phyloP scores from a whole-genome alignment of 2,797 vertebrate species.

The Heterohyrax brucei region DNA sequence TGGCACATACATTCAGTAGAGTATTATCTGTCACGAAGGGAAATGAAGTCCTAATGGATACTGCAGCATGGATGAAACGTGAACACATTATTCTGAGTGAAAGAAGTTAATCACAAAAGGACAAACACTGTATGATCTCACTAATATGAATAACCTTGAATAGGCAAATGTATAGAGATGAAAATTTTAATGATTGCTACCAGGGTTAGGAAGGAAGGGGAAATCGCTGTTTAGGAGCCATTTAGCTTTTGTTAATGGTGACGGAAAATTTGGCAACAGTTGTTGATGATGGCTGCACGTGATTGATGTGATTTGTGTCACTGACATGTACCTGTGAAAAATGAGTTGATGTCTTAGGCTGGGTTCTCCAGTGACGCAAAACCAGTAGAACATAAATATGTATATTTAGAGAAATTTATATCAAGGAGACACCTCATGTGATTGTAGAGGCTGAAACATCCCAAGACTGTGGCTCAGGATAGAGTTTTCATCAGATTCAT shows the following conservation, averaged over 20 bases:
- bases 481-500: too few species aligned
- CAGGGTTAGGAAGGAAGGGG: too few species aligned
- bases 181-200: background rate
- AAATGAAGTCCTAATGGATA: background rate
- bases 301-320: background rate
- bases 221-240: background rate
- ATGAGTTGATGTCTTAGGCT: background rate
- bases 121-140: background rate
- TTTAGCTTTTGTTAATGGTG: background rate
- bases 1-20: background rate
- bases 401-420: too few species aligned
- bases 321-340: background rate
- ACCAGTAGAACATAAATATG: too few species aligned
- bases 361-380: too few species aligned
- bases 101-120: background rate
- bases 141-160: background rate
- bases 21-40: too few species aligned
- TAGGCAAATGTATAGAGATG: background rate
- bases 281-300: background rate
- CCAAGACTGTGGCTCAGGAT: too few species aligned
- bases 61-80: background rate
- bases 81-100: background rate
- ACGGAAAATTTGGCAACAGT: background rate
- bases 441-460: too few species aligned
- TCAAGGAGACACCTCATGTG: too few species aligned